phyloP scores from a whole-genome alignment of 2,797 vertebrate species.

The Nyctibius grandis region DNA sequence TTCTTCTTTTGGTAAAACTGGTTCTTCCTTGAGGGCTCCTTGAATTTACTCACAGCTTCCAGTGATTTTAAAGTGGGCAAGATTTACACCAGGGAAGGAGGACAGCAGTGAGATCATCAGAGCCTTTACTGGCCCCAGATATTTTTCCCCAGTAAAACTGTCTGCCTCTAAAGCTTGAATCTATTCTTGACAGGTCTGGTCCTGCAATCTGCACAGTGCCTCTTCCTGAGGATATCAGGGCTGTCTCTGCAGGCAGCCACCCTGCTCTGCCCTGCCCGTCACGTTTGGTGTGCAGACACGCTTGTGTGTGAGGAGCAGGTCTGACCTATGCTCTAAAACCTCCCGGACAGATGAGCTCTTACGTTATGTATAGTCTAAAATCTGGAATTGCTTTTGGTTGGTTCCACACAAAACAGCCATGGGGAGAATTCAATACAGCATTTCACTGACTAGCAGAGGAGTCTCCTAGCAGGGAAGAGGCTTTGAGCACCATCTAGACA shows the following conservation, averaged over 20 bases:
- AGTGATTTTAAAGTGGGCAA: background rate
- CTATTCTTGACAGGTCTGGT: background rate
- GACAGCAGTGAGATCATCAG: background rate
- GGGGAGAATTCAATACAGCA: background rate
- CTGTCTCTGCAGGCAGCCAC: background rate
- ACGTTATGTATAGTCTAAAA: background rate
- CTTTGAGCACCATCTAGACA: background rate
- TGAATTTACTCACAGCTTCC: background rate
- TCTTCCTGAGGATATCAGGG: background rate
- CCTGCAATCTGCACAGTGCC: background rate
- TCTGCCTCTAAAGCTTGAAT: background rate
- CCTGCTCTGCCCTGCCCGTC: background rate
- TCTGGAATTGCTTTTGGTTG: background rate
- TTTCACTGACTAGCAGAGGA: background rate
- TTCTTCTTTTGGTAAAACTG: background rate
- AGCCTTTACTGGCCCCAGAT: background rate
- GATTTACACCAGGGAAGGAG: background rate
- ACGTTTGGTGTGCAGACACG: accelerated
- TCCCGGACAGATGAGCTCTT: background rate
- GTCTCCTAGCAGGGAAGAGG: background rate
- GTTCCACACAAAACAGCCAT: background rate
- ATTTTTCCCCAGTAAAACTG: background rate
- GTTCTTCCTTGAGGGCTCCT: background rate
- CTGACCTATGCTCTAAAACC: background rate
- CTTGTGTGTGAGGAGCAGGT: background rate